A percentile compares a stretch with the other conserved stretches of the same genome.
Conservation (phyloP, 2,797 vertebrate species). For the Bradypodion pumilum region DNA sequence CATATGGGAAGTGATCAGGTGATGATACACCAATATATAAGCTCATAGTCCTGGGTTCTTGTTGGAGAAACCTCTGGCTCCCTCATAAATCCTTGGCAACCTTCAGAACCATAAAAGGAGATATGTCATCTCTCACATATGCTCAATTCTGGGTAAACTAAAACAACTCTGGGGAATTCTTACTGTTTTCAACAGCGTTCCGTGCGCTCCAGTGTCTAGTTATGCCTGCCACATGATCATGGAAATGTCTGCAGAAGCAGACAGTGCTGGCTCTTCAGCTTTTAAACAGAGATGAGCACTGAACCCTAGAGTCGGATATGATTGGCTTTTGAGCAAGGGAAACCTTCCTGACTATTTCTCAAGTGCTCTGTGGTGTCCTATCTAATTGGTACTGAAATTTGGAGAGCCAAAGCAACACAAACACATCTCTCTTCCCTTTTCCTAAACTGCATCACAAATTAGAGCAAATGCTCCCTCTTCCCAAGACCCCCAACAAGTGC, state of each 20-base stretch:
- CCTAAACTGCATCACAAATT: background rate
- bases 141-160: background rate
- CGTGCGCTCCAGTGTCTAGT: too few relatives aligned
- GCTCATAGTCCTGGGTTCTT: background rate
- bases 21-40: too few relatives aligned
- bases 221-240: too few relatives aligned
- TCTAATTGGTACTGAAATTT: background rate
- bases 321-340: too few relatives aligned
- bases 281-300: too few relatives aligned
- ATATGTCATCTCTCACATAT: background rate
- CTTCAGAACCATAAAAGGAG: background rate
- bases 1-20: too few relatives aligned
- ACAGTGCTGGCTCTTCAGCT: too few relatives aligned
- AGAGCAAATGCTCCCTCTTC: background rate
- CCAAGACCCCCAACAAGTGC: background rate
- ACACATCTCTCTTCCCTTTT: background rate
- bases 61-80: background rate
- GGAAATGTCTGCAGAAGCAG: too few relatives aligned
- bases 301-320: too few relatives aligned
- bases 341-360: background rate
- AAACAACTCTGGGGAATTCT: too few relatives aligned
- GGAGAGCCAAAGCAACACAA: background rate
- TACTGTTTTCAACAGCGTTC: too few relatives aligned
- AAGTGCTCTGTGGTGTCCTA: background rate
- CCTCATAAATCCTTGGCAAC: background rate